Evolutionary conservation across 2,888 invertebrate species (phyloP).

Genomic region (Netelia virgata): DNA sequence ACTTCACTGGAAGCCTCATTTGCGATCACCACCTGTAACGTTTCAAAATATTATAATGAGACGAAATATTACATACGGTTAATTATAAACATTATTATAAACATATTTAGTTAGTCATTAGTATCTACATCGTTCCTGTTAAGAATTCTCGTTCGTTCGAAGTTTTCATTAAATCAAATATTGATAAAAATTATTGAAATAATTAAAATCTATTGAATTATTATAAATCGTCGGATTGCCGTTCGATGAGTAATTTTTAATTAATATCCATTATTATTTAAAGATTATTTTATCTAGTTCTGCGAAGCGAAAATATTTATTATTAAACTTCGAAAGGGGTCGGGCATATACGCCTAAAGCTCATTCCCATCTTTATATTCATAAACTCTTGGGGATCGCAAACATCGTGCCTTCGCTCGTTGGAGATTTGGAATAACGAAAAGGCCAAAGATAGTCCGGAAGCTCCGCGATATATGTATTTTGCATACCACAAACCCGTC

Average conservation of each 20-base stretch:
- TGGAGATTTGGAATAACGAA: slow-evolving; percentile 54
- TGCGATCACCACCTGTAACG: slow-evolving; percentile 76
- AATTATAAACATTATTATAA: not conserved
- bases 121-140: too few species aligned
- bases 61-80: not conserved
- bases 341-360: not conserved
- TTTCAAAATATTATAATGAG: not conserved
- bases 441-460: slow-evolving; percentile 63
- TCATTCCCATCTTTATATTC: slow-evolving; percentile 49
- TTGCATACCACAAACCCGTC: slow-evolving; percentile 61
- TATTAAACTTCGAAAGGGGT: not conserved
- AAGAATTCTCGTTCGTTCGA: not conserved
- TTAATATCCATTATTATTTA: too few species aligned
- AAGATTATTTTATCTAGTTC: too few species aligned
- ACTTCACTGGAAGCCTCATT: slow-evolving; percentile 78
- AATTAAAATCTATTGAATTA: not conserved
- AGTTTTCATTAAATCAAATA: not conserved
- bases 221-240: not conserved
- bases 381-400: slow-evolving; percentile 59
- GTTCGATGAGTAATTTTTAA: not conserved
- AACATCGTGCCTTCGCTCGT: slow-evolving; percentile 53
- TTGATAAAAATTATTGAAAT: not conserved
- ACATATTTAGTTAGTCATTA: too few species aligned
- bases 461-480: slow-evolving; percentile 62
- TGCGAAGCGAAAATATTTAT: not conserved